A percentile compares a stretch with the other conserved stretches of the same genome.
These are phyloP conservation scores for Alosa sapidissima DNA, from an alignment of 2,797 vertebrate genomes.

Conservation along the genomic window DNA sequence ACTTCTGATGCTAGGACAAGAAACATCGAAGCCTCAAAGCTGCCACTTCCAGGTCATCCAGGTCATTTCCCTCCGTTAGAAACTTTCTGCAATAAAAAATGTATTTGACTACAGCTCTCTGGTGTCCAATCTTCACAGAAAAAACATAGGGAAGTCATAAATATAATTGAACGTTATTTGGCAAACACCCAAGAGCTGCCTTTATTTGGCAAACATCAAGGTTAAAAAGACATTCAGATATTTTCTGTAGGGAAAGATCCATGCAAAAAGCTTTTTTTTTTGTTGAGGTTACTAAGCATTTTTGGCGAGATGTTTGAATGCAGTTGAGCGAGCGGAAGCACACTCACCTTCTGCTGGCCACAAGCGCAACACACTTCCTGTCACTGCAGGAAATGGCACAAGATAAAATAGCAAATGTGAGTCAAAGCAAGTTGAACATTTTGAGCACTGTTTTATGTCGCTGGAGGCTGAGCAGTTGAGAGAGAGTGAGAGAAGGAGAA, in stretches of 20 bases:
- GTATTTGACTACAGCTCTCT: no score
- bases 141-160: not conserved
- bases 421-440: slow-evolving; percentile 37
- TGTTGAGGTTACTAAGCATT: not conserved
- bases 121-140: not conserved
- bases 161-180: not conserved
- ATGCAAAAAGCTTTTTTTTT: not conserved
- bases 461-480: not conserved
- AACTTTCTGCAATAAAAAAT: no score
- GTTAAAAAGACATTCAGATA: not conserved
- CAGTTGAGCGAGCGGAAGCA: slow-evolving; percentile 50
- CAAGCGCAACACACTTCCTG: slow-evolving; percentile 55
- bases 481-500: not conserved
- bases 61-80: no score
- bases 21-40: no score
- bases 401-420: not conserved
- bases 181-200: not conserved
- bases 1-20: no score
- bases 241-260: slow-evolving; percentile 1
- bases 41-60: no score
- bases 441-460: not conserved
- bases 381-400: slow-evolving; percentile 59
- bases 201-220: not conserved
- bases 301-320: not conserved
- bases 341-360: slow-evolving; percentile 51